A percentile compares a stretch with the other conserved stretches of the same genome.
Evolutionary conservation across 2,888 invertebrate genomes (phyloP).

Genomic region (Trichacis sp.): DNA sequence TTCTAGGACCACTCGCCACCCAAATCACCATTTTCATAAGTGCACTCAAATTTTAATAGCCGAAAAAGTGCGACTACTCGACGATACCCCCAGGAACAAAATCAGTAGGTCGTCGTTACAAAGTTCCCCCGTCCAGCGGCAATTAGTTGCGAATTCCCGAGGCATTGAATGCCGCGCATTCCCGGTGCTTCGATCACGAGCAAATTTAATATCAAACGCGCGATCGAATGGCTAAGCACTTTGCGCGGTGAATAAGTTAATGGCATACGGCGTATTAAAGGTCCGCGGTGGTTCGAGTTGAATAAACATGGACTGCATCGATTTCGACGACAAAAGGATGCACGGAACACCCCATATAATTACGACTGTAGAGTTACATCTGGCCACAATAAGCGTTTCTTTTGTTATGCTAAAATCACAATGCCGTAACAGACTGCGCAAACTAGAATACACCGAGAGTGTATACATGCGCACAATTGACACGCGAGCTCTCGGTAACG

Average conservation of each 20-base stretch:
- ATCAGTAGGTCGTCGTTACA: too few species aligned
- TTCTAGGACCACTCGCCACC: too few species aligned
- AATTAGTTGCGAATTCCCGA: too few species aligned
- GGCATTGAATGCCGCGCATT: not conserved
- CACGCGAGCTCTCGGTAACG: constrained; percentile 33
- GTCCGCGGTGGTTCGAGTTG: constrained; percentile 31
- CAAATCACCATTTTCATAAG: too few species aligned
- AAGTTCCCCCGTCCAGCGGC: too few species aligned
- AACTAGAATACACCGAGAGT: constrained; percentile 19
- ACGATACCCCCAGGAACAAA: too few species aligned
- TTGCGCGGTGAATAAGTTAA: constrained; percentile 19
- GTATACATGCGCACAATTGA: constrained; percentile 34
- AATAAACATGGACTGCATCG: constrained; percentile 32
- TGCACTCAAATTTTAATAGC: too few species aligned
- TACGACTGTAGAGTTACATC: constrained; percentile 38
- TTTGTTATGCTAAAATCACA: constrained; percentile 40
- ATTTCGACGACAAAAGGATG: constrained; percentile 37
- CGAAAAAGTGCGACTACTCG: too few species aligned
- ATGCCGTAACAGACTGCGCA: constrained; percentile 28
- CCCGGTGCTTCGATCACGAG: constrained; percentile 2
- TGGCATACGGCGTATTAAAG: constrained; percentile 19
- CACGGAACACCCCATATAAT: constrained; percentile 31
- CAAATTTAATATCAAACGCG: constrained; percentile 6
- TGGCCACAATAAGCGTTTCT: constrained; percentile 40
- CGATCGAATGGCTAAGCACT: constrained; percentile 31